Evolutionary conservation across 2,797 vertebrate genomes (phyloP), one percentile per base, ranked within the genome.

Genomic region (Hoplostethus mediterraneus): DNA sequence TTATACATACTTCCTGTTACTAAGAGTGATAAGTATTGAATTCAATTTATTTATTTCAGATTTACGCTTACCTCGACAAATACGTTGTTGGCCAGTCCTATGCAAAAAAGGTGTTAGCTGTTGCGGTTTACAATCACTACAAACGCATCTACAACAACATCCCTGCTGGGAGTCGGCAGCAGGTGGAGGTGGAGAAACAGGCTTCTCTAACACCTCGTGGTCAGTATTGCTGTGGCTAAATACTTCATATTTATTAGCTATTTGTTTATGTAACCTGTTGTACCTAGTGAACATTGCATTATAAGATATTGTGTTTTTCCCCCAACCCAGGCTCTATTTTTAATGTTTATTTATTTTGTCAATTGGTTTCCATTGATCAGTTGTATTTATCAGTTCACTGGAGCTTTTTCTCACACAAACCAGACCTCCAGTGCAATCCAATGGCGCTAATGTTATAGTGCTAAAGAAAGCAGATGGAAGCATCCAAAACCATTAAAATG

Each of bases 71-170:
- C 95, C 96, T 99, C 67, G 98, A 99, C 92, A 99, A 98, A 89
- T 99, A 97, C 0, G 97, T 99, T 81, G 97, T 99, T 77, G 98
- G 98, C 82, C 98, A 99, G 88, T 97, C 96, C 12, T 98, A 97
- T 91, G 97, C 98, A 64, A 99, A 99, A 92, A 99, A 99, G 91
- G 98, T 99, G 89, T 95, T 99, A 85, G 96, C 98, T 0, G 98
- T 99, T 71, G 98, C 98, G 4, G 98, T 99, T 77, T 99, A 99
- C 90, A 99, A 99, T 94, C 98, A 99, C 93, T 99, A 99, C 92
- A 99, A 99, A 77, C 96, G 98, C 76, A 99, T 99, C 92, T 98
- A 98, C 92, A 99, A 98, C 92, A 99, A 99, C 91, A 97, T 99
- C 82, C 98, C 98, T 57, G 93, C 96, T 76, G 96, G 94, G 59